Evolutionary conservation across 2,888 invertebrate species (phyloP).

Genomic region (Xanthorhoe spadicearia): DNA sequence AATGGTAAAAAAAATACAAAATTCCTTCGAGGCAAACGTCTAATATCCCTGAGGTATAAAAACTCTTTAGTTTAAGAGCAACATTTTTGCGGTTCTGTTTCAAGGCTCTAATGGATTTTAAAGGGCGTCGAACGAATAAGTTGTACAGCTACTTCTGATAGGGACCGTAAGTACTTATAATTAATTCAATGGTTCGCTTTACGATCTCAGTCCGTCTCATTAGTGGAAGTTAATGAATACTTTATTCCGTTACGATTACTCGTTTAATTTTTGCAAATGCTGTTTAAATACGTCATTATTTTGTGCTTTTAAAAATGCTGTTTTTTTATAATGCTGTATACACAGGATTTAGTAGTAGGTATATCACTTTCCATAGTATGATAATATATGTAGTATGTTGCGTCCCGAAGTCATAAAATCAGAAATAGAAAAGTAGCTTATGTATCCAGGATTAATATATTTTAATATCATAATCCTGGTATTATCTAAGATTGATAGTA

Average conservation of each 20-base stretch:
- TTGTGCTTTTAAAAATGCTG: background rate
- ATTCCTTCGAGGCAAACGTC: background rate
- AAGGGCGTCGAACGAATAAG: background rate
- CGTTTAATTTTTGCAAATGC: conserved; percentile 6
- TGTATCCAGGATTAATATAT: no score
- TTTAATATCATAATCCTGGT: no score
- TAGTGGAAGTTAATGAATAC: conserved; percentile 32
- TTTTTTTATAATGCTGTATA: no score
- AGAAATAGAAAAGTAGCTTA: no score
- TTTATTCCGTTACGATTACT: conserved; percentile 30
- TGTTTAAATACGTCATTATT: conserved; percentile 5
- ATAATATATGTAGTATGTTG: no score
- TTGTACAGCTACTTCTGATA: conserved; percentile 4
- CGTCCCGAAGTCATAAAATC: no score
- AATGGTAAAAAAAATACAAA: background rate
- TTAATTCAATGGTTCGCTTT: conserved; percentile 33
- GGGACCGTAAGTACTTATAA: conserved; percentile 24
- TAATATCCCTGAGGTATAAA: background rate
- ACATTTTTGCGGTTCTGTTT: background rate
- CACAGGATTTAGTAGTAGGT: no score
- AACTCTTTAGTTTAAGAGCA: background rate
- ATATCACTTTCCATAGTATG: no score
- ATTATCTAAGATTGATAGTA: no score
- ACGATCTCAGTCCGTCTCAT: conserved; percentile 34
- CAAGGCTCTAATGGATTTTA: background rate